phyloP scores from a whole-genome alignment of 2,797 vertebrate species.

The Trachops cirrhosus region DNA sequence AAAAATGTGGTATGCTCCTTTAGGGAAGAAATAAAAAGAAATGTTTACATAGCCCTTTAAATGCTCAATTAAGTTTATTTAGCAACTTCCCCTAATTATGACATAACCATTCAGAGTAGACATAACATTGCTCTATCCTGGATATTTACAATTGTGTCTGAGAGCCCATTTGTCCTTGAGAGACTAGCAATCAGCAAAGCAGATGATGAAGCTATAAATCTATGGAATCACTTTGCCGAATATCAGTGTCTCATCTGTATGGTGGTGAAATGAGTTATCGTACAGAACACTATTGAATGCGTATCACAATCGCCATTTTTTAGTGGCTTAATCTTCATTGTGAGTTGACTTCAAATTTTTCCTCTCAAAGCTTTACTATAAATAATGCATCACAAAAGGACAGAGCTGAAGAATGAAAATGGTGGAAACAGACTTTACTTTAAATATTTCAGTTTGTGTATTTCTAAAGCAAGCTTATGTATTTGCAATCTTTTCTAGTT shows the following conservation, averaged over 20 bases:
- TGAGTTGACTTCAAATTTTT: slow-evolving; percentile 37
- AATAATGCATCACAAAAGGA: slow-evolving; percentile 58
- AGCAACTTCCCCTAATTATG: slow-evolving; percentile 54
- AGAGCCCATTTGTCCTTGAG: slow-evolving; percentile 56
- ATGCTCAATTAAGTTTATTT: slow-evolving; percentile 53
- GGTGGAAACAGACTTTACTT: slow-evolving; percentile 20
- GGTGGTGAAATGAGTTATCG: slow-evolving; percentile 45
- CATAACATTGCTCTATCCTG: slow-evolving; percentile 13
- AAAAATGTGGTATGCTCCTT: neutral
- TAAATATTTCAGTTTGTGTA: slow-evolving; percentile 41
- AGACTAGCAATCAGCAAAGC: slow-evolving; percentile 53
- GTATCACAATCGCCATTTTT: neutral
- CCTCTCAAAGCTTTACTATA: neutral
- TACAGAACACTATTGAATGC: slow-evolving; percentile 19
- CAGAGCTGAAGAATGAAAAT: slow-evolving; percentile 45
- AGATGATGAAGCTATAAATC: slow-evolving; percentile 64
- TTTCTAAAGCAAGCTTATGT: slow-evolving; percentile 7
- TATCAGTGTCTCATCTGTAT: slow-evolving; percentile 9
- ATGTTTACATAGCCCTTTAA: slow-evolving; percentile 40
- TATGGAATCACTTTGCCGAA: neutral
- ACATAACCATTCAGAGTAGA: slow-evolving; percentile 34
- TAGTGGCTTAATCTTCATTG: slow-evolving; percentile 56
- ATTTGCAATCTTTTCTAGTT: slow-evolving; percentile 18
- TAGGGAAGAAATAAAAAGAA: slow-evolving; percentile 25
- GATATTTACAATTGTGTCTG: slow-evolving; percentile 35